Percentiles rank a stretch among this genome's conserved stretches.
These are phyloP conservation scores for Cheilosia soror DNA, from an alignment of 2,888 invertebrate genomes.

Conservation along the genomic window DNA sequence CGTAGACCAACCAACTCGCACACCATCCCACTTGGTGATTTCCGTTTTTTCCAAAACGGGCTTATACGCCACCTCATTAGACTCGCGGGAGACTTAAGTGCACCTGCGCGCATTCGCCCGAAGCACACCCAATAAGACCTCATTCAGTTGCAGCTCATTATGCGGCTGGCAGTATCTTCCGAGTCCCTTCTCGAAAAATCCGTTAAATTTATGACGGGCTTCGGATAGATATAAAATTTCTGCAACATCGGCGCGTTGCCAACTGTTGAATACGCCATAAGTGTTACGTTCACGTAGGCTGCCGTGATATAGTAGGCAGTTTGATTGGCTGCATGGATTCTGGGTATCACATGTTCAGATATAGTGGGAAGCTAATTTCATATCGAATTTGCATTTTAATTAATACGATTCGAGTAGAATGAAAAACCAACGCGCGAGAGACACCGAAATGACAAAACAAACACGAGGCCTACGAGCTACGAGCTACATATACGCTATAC, in stretches of 20 bases:
- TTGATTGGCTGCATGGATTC: constrained; percentile 23
- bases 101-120: constrained; percentile 14
- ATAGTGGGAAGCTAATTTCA: constrained; percentile 72
- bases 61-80: constrained; percentile 14
- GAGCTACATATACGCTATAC: neutral
- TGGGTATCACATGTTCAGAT: constrained; percentile 52
- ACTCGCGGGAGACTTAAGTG: constrained; percentile 30
- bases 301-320: constrained; percentile 36
- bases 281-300: constrained; percentile 55
- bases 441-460: constrained; percentile 26
- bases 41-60: constrained; percentile 25
- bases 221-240: neutral
- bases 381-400: constrained; percentile 72
- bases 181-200: constrained; percentile 13
- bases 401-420: constrained; percentile 47
- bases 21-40: constrained; percentile 1
- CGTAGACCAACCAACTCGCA: constrained; percentile 6
- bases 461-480: neutral
- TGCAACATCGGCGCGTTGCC: constrained; percentile 11
- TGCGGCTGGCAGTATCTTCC: constrained; percentile 7
- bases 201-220: neutral
- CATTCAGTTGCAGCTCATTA: constrained; percentile 6
- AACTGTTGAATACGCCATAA: constrained; percentile 31
- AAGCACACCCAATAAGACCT: constrained; percentile 1
- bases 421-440: constrained; percentile 3